Base-by-base conservation (phyloP, 2,797 vertebrate species). In the Eulemur coronatus region DNA sequence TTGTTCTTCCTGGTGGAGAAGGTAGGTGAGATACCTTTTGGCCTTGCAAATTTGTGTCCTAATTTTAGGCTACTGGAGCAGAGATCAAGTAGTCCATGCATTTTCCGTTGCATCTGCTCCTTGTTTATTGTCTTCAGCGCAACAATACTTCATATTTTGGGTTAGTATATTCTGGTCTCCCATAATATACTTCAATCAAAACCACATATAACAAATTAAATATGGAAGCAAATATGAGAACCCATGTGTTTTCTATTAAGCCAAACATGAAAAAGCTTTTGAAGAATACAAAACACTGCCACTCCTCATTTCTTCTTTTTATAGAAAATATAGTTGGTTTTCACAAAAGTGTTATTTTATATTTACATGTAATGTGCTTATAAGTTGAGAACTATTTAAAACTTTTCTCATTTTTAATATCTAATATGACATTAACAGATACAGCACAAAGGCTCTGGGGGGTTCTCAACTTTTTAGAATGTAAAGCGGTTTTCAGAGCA, bases 231-330 rank as follows among this genome's bases (percentile, higher is more conserved):
- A 55, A 72, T 88, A 57, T 18, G 13, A 72, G 33, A 87, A 87
- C 48, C 17, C 30, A 91, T 15, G 52, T 91, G 15, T 91, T 84
- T 95, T 84, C 50, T 84, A 10, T 85, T 91, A 92, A 94, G n/a
- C 38, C 41, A 85, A 30, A 35, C 18, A 52, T 75, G 65, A 75
- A 84, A 84, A 89, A 93, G 13, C 35, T 10, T 80, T 93, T 87
- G 41, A 43, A 70, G 89, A 88, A 67, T 46, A 73, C 14, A 70
- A 33, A 93, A 90, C 50, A 82, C 0, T 69, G 28, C 24, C 59
- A 67, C 28, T 90, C 12, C 17, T 65, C 17, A 70, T 59, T 85
- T 59, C 26, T 52, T 92, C 67, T 76, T 91, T 81, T 35, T 90
- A 87, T 69, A 24, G 55, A 91, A 93, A 86, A 63, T 55, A 63